These are phyloP conservation scores for Muscicapa striata DNA, from an alignment of 2,797 vertebrate genomes.

Conservation along the genomic window DNA sequence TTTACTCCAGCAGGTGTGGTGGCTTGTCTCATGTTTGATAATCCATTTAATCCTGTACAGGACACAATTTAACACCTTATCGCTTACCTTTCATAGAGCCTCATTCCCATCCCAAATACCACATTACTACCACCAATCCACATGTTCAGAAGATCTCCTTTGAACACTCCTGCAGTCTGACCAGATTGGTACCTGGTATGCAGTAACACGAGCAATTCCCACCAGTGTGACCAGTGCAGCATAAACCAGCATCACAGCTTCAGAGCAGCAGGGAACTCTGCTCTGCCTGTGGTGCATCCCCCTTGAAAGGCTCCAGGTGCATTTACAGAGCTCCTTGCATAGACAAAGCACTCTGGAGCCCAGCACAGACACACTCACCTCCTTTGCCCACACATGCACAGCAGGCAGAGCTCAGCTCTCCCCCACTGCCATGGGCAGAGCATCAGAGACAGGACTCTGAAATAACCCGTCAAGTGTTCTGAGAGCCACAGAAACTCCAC, in stretches of 20 bases:
- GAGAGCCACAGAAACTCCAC: not conserved
- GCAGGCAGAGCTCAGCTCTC: not conserved
- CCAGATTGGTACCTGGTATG: fast-evolving
- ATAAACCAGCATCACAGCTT: not conserved
- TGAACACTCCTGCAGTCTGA: not conserved
- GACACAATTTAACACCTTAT: not conserved
- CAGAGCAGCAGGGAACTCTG: not conserved
- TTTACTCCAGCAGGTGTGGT: not conserved
- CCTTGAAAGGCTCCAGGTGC: not conserved
- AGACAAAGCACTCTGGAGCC: not conserved
- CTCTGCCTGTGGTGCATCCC: not conserved
- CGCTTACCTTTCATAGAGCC: not conserved
- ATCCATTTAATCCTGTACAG: not conserved
- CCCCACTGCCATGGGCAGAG: fast-evolving
- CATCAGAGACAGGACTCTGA: not conserved
- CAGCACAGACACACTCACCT: not conserved
- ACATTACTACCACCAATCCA: not conserved
- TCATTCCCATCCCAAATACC: not conserved
- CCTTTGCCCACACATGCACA: not conserved
- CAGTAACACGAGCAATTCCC: not conserved
- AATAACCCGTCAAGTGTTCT: not conserved
- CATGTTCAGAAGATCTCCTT: not conserved
- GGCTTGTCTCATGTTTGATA: not conserved
- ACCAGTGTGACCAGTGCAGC: not conserved
- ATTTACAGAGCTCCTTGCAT: not conserved